phyloP scores from a whole-genome alignment of 2,888 invertebrate species.

The Crematogaster levior region DNA sequence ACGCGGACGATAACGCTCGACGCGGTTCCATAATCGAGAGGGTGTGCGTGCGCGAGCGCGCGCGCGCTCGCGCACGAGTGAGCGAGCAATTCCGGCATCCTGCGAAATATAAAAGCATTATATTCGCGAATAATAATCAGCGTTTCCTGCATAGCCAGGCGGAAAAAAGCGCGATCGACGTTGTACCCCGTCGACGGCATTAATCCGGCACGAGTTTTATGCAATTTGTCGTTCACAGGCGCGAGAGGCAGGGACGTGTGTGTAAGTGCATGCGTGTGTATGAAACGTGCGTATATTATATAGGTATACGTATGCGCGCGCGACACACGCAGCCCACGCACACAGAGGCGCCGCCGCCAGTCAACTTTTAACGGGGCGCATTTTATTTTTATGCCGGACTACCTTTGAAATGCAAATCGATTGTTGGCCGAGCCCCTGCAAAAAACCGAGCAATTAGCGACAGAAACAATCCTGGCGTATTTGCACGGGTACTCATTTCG shows the following conservation, averaged over 20 bases:
- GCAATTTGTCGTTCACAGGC: conserved; percentile 74
- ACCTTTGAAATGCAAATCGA: conserved; percentile 80
- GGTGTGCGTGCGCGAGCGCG: neutral
- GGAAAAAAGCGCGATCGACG: conserved; percentile 74
- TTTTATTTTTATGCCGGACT: conserved; percentile 77
- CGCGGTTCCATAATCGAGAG: conserved; percentile 46
- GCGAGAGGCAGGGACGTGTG: conserved; percentile 6
- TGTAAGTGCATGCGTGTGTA: conserved; percentile 25
- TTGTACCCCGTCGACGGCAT: conserved; percentile 72
- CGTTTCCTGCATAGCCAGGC: conserved; percentile 63
- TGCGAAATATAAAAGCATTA: conserved; percentile 63
- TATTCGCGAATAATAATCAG: conserved; percentile 68
- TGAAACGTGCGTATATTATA: conserved; percentile 50
- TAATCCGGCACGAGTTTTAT: conserved; percentile 75
- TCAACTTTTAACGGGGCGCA: conserved; percentile 76
- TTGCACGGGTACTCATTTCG: conserved; percentile 83
- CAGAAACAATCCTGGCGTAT: conserved; percentile 81
- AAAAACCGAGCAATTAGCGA: conserved; percentile 79
- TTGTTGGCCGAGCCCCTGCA: conserved; percentile 77
- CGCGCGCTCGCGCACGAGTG: neutral
- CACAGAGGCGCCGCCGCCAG: conserved; percentile 68
- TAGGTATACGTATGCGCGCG: conserved; percentile 18
- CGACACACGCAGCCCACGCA: conserved; percentile 52
- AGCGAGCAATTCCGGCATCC: conserved; percentile 48
- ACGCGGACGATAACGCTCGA: conserved; percentile 40